Base-by-base conservation (phyloP, 1,140 invertebrate species). In the Neotoxoptera formosana region DNA sequence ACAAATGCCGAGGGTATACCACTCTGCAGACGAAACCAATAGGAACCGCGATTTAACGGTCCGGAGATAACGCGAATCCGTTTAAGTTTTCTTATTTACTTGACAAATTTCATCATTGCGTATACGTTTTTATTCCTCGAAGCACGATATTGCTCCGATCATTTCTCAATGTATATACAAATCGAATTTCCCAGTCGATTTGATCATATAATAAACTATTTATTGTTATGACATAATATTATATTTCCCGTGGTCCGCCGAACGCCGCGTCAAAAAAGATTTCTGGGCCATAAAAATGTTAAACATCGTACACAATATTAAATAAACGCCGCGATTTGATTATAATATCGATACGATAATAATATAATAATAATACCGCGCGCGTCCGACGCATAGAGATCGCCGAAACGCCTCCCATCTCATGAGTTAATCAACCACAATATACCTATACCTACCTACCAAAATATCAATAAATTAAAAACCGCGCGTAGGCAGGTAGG, bases 401-500 rank as follows among this genome's bases (percentile, higher is more conserved):
- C 60, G 30, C 60, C 60, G 60, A n/a, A n/a, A 76, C 30, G n/a
- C 60, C 60, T 76, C 60, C 60, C n/a, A 30, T 76, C n/a, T 76
- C 60, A 76, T 76, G 60, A 76, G 60, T 76, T 76, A 76, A 76
- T 76, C n/a, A 76, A 76, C n/a, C 60, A n/a, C 6, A 76, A 76
- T 76, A 76, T 76, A 41, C 41, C n/a, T n/a, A n/a, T n/a, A n/a
- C n/a, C n/a, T n/a, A n/a, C n/a, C 4, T 41, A 76, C 60, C 30
- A 76, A 76, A 76, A 76, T 76, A 76, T 76, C 60, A 76, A 76
- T 76, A 76, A 76, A 76, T 76, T 76, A 76, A 76, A 76, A 76
- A 30, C 1, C 30, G 1, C 30, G 60, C 60, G 60, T n/a, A 7
- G 60, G 60, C n/a, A n/a, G 1, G 60, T 76, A n/a, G 1, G 7